phyloP scores from a whole-genome alignment of 2,797 vertebrate species.

The Siniperca scherzeri region DNA sequence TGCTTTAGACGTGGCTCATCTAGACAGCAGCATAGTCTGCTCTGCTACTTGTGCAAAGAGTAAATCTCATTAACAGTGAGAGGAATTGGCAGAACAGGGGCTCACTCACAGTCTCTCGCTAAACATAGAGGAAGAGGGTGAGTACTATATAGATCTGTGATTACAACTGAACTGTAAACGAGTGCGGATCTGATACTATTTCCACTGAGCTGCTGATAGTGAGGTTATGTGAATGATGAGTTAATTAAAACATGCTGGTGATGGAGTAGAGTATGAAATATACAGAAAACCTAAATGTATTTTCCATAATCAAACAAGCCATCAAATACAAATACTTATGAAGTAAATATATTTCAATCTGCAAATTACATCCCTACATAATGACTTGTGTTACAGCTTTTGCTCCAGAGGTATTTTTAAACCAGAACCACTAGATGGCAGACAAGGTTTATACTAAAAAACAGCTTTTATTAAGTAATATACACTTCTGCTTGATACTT shows the following conservation, averaged over 20 bases:
- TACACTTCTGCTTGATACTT: not conserved
- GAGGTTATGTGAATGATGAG: not conserved
- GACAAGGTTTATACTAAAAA: conserved; percentile 13
- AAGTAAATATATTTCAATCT: not conserved
- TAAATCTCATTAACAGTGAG: conserved; percentile 66
- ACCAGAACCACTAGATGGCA: conserved; percentile 63
- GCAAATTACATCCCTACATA: not conserved
- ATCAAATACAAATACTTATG: conserved; percentile 5
- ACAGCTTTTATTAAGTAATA: not conserved
- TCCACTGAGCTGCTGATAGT: not conserved
- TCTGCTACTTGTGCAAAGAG: conserved; percentile 47
- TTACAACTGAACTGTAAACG: conserved; percentile 46
- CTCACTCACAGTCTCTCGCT: conserved; percentile 41
- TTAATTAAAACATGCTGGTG: not conserved
- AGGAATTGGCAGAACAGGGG: conserved; percentile 33
- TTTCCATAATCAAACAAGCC: not conserved
- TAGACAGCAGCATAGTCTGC: conserved; percentile 46
- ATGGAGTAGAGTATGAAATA: not conserved
- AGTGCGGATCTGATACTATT: not conserved
- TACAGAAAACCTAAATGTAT: too few species aligned
- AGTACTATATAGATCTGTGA: conserved; percentile 53
- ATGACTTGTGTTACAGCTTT: not conserved
- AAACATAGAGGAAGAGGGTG: conserved; percentile 62
- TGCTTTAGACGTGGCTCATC: conserved; percentile 35
- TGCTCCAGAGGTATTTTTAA: conserved; percentile 2